Evolutionary conservation across 2,888 invertebrate species (phyloP), one percentile per base, ranked within the genome.

Genomic region (Morpho helenor): DNA sequence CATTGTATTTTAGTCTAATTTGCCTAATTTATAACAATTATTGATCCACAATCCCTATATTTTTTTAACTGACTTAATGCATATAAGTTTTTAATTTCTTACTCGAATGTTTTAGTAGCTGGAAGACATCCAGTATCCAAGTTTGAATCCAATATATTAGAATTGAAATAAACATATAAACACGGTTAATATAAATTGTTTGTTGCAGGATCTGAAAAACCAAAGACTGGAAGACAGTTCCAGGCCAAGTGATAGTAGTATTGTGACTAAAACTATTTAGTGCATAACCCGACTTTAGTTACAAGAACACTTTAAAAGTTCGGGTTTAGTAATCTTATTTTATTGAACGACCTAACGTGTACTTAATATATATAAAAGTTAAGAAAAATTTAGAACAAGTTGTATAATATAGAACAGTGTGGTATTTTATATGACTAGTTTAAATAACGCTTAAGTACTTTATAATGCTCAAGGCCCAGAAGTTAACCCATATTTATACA

Each of bases 201-300:
- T 74, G 65, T 84, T 83, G 2, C 82, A 89, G 89, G 89, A 89
- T 56, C 72, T 88, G 59, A 85, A 86, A 68, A 82, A 82, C 60
- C 81, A 80, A 62, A 75, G 87, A 22, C 60, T 77, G 42, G 88
- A 87, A 45, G 88, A 88, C 65, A 85, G 75, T 60, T 84, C 88
- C 44, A 89, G 89, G 75, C 87, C 87, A 8, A 87, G 88, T 70
- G 88, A 90, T 62, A 86, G 84, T 76, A 90, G 82, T 79, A 82
- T 91, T 57, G 86, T 91, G 73, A 88, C 90, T 67, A 91, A 91
- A 73, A 91, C 91, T 66, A 91, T 91, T 77, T 91, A 88, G 89
- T 89, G 88, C 65, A 79, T 80, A 83, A 90, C 89, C 73, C 82
- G 89, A 65, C 84, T 89, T 61, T 90, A 89, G 79, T 80, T 61